These are phyloP conservation scores for Globicephala melas DNA, from an alignment of 2,113 vertebrate species.

Conservation along the genomic window DNA sequence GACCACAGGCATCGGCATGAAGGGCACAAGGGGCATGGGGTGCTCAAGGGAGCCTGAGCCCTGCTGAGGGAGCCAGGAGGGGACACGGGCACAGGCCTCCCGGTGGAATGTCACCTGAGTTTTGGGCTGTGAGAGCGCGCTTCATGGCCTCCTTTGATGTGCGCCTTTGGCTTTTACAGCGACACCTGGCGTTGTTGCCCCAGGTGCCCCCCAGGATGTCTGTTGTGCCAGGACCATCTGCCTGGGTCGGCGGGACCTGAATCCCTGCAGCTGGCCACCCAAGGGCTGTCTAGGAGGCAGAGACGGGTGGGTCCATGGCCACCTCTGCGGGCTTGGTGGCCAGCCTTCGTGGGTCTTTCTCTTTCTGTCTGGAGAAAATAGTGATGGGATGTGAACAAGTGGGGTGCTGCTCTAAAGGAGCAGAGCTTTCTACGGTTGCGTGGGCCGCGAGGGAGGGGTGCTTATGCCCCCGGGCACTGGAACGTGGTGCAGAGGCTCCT, in stretches of 20 bases:
- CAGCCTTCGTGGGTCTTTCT: neutral
- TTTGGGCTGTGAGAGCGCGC: rapidly evolving
- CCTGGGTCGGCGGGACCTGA: neutral
- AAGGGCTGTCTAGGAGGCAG: slow-evolving; percentile 63
- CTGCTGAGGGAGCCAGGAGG: too few relatives aligned
- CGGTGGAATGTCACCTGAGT: too few relatives aligned
- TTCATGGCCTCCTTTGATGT: rapidly evolving
- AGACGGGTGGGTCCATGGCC: neutral
- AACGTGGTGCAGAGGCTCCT: slow-evolving; percentile 89
- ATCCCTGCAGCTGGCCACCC: neutral
- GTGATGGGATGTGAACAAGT: neutral
- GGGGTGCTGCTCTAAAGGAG: neutral
- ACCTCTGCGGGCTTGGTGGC: neutral
- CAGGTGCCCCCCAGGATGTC: neutral
- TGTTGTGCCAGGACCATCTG: neutral
- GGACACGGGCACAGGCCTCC: neutral
- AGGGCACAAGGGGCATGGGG: neutral
- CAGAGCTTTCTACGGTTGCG: neutral
- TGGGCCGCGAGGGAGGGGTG: rapidly evolving
- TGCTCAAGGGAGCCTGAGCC: neutral
- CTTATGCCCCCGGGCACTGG: slow-evolving; percentile 86
- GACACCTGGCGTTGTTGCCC: neutral
- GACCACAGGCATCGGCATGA: rapidly evolving
- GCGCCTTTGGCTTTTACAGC: neutral
- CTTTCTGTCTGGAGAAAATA: neutral